These are phyloP conservation scores for Bergia puertoricense DNA, from an alignment of 92 coral and sea anemone species.

Conservation along the genomic window DNA sequence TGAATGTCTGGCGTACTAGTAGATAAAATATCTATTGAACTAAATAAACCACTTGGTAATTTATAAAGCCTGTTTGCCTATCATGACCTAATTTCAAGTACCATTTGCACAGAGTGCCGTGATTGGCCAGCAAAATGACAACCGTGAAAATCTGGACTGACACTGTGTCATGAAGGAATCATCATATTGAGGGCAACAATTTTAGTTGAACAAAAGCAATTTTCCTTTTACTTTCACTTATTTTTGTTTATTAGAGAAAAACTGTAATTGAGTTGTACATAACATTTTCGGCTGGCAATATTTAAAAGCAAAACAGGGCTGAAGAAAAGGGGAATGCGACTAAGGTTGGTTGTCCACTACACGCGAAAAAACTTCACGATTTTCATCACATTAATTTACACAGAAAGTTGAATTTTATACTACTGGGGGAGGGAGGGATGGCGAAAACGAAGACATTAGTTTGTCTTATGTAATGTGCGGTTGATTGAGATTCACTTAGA, in stretches of 20 bases:
- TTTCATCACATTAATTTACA: not conserved
- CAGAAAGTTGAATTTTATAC: not conserved
- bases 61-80: slow-evolving; percentile 8
- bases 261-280: no score
- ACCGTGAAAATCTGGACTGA: not conserved
- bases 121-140: not conserved
- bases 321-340: not conserved
- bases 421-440: not conserved
- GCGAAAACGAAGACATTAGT: no score
- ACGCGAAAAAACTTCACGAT: no score
- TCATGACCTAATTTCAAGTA: slow-evolving; percentile 46
- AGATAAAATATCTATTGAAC: not conserved
- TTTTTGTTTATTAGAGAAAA: not conserved
- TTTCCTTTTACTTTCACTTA: no score
- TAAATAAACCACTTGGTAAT: not conserved
- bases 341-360: no score
- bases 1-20: not conserved
- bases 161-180: not conserved
- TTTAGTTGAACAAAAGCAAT: not conserved
- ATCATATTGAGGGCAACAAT: not conserved
- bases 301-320: not conserved
- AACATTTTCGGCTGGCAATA: not conserved
- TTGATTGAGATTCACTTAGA: not conserved
- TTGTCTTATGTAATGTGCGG: not conserved
- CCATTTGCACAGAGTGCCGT: not conserved